Base-by-base conservation (phyloP, 2,113 vertebrate genomes). In the Myotis davidii region DNA sequence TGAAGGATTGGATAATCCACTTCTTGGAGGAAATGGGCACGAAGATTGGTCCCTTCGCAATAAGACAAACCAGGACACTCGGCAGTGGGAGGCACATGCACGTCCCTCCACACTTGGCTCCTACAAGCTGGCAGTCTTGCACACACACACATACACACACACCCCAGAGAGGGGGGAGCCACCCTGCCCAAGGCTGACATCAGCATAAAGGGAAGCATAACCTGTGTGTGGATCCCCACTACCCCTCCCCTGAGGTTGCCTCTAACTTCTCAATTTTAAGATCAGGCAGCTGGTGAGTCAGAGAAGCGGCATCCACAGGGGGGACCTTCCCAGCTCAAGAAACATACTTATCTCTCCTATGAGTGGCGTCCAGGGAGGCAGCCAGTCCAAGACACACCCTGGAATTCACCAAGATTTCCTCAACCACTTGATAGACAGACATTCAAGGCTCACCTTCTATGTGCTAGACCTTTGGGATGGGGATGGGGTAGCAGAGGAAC, bases 111-210 rank as follows among this genome's bases (percentile, higher is more conserved):
- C 59, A 13, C 54, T 82, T 83, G 92, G 94, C 95, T 94, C 45
- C 87, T 79, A 81, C 93, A 96, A 79, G 73, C 65, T 0, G 0
- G 42, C 64, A 27, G 67, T 78, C 90, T 94, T n/a, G 42, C 25
- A 85, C 78, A 48, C 27, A 56, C 59, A 27, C 61, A 29, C 14
- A 37, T 20, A 85, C 78, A 48, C 27, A 56, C 59, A 27, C 61
- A 29, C 14, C 27, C 85, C 94, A 95, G 65, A 56, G 52, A 94
- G 64, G 25, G 0, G 2, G 88, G 52, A 88, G 88, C 90, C 90
- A 56, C 82, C 72, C 90, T 85, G 85, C 78, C 88, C 88, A 12
- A 76, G 74, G 79, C 90, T 93, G 95, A 81, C 70, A 84, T 32
- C 11, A 42, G 37, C 61, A 85, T 11, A 88, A 82, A 90, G 73